Evolutionary conservation across 2,797 vertebrate genomes (phyloP).

Genomic region (Sarcoramphus papa): DNA sequence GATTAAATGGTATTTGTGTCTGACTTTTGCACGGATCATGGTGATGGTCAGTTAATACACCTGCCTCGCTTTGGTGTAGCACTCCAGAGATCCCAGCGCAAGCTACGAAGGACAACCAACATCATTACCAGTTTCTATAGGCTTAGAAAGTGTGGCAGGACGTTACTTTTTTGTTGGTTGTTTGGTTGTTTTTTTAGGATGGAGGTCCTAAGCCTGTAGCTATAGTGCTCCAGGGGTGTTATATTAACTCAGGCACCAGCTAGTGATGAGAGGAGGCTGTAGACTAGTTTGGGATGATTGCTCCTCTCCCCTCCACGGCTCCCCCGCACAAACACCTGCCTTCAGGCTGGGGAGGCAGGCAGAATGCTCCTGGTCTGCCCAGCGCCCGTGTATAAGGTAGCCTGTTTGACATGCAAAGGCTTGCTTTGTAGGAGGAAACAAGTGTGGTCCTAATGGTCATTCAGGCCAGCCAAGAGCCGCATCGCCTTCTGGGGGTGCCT

Average conservation of each 20-base stretch:
- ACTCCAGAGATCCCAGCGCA: not conserved
- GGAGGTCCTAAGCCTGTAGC: not conserved
- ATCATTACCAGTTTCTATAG: fast-evolving
- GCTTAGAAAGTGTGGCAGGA: not conserved
- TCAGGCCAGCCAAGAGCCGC: not conserved
- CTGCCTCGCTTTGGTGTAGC: not conserved
- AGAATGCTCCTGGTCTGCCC: not conserved
- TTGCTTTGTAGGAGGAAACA: not conserved
- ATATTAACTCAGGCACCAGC: not conserved
- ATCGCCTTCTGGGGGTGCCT: not conserved
- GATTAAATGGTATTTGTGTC: not conserved
- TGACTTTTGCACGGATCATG: not conserved
- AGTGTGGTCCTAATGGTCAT: not conserved
- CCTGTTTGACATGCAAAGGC: not conserved
- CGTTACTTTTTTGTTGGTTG: not conserved
- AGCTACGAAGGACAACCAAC: not conserved
- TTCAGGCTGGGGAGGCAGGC: not conserved
- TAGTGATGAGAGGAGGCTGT: not conserved
- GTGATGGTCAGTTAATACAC: not conserved
- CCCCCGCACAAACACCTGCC: too few relatives aligned
- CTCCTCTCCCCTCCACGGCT: not conserved
- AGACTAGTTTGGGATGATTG: not conserved
- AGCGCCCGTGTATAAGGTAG: fast-evolving
- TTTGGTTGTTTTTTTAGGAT: too few relatives aligned
- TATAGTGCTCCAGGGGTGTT: not conserved